Evolutionary conservation across 1,140 invertebrate species (phyloP).

Genomic region (Drosophila parvula): DNA sequence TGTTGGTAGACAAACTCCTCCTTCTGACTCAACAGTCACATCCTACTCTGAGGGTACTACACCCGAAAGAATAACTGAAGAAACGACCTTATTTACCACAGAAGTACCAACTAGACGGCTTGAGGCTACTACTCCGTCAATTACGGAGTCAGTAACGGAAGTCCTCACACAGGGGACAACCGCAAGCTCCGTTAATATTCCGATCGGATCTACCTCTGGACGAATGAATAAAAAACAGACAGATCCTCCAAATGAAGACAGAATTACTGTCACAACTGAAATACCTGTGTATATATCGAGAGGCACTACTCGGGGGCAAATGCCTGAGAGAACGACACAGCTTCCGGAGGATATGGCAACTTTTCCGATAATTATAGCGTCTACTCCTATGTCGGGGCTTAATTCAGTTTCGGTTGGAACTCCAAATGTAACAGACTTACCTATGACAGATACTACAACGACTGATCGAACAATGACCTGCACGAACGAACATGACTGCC

Average conservation of each 20-base stretch:
- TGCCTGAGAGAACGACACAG: slow-evolving; percentile 8
- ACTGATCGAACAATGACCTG: slow-evolving; percentile 46
- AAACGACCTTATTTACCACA: not conserved
- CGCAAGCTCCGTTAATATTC: too few relatives aligned
- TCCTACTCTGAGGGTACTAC: not conserved
- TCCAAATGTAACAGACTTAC: slow-evolving; percentile 31
- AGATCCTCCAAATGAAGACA: not conserved
- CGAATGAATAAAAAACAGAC: slow-evolving; percentile 1
- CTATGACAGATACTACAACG: slow-evolving; percentile 7
- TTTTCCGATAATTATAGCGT: slow-evolving; percentile 9
- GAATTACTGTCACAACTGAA: not conserved
- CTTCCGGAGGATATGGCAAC: slow-evolving; percentile 1
- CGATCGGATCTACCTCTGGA: not conserved
- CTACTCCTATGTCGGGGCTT: slow-evolving; percentile 17
- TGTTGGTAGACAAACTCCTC: not conserved
- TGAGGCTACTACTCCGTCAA: not conserved
- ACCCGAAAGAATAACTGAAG: too few relatives aligned
- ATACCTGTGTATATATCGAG: not conserved
- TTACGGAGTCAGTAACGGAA: not conserved
- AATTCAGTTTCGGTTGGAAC: slow-evolving; percentile 18
- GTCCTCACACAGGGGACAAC: not conserved
- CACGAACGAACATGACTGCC: slow-evolving; percentile 84
- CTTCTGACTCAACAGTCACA: not conserved
- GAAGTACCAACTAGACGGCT: not conserved
- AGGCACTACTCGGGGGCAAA: not conserved